Percentiles rank a stretch among this genome's conserved stretches.
These are phyloP conservation scores for Schizothorax lantsangensis DNA, from an alignment of 2,797 vertebrate species.

Conservation along the genomic window DNA sequence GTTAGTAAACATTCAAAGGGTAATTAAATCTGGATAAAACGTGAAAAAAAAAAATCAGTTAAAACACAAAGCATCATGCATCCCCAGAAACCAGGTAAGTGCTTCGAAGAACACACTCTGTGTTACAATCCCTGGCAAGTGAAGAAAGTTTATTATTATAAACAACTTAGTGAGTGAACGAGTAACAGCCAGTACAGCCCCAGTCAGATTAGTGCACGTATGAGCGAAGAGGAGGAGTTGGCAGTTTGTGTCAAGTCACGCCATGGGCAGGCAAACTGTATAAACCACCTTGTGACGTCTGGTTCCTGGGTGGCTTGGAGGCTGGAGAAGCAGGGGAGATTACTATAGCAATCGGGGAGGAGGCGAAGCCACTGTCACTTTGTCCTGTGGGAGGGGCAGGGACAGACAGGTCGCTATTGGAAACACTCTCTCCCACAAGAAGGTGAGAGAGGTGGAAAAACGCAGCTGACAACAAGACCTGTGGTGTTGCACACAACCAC, in stretches of 20 bases:
- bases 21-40: neutral
- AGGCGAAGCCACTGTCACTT: conserved; percentile 72
- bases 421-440: conserved; percentile 67
- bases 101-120: neutral
- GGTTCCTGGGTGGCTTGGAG: conserved; percentile 79
- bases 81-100: conserved; percentile 3
- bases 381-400: conserved; percentile 74
- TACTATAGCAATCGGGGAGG: conserved; percentile 82
- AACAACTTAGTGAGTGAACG: conserved; percentile 46
- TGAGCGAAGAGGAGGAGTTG: conserved; percentile 53
- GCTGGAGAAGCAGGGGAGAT: conserved; percentile 80
- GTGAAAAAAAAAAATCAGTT: neutral
- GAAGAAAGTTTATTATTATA: neutral
- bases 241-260: conserved; percentile 68
- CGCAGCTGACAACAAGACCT: conserved; percentile 32
- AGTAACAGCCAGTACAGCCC: conserved; percentile 50
- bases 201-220: conserved; percentile 62
- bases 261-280: conserved; percentile 69
- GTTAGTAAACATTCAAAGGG: conserved; percentile 54
- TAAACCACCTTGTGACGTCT: conserved; percentile 85
- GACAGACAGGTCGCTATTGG: conserved; percentile 53
- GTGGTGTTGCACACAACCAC: conserved; percentile 9
- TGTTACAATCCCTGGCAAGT: conserved; percentile 7
- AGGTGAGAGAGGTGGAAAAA: conserved; percentile 37
- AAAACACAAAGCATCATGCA: conserved; percentile 20